Evolutionary conservation across 2,113 vertebrate species (phyloP), one percentile per base, ranked within the genome.

Genomic region (Gallinago media): DNA sequence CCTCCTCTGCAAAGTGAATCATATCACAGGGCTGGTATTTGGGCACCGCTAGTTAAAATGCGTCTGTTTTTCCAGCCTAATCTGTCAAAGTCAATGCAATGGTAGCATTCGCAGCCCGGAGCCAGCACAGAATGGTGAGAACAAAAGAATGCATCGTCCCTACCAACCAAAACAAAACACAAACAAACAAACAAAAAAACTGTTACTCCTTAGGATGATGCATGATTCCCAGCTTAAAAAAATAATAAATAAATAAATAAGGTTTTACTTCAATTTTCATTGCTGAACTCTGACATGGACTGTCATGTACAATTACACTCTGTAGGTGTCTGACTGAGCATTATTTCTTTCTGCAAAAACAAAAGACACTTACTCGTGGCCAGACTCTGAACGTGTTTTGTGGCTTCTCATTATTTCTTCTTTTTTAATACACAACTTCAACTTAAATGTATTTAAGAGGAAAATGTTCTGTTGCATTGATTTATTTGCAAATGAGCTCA

Each of bases 121-220:
- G 63, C 61, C 79, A 92, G 78, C 25, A 77, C 19, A 73, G 95
- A 91, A 94, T 78, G 71, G 63, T 91, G 84, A 97, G 87, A 93
- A 95, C 89, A 97, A 97, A 93, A 83, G 87, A 88, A 74, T 29
- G 29, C 3, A 12, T 81, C 59, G 89, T 96, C 88, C 90, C 55
- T 96, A 96, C 92, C 96, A 96, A 96, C 92, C 70, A 86, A 96
- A 94, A 67, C 73, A 93, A 36, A 87, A 54, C 31, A 66, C 70
- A 96, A 96, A 96, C 91, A 97, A 95, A 85, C 85, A 97, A 96
- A 94, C 81, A 97, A 95, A 75, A 75, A 92, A 68, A 36, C 88
- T 92, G 72, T 81, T 97, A 77, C 34, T 87, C 82, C 77, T 96
- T 96, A 95, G 52, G 47, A 36, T 87, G 78, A 79, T 92, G 65